Conservation (phyloP, 2,113 vertebrate genomes). For the Psilopsiagon aurifrons region DNA sequence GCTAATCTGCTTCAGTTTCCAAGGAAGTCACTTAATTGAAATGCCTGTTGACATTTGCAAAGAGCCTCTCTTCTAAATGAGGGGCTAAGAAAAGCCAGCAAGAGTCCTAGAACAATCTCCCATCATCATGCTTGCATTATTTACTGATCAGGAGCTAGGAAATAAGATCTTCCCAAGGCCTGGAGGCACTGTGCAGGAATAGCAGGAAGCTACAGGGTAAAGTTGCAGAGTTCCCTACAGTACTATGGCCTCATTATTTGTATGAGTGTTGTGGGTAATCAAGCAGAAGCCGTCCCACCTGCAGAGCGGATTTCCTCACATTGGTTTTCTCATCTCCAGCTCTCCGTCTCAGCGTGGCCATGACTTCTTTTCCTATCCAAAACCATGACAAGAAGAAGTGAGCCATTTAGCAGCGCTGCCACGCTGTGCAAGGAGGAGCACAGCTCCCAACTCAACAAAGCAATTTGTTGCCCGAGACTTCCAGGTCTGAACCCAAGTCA, state of each 20-base stretch:
- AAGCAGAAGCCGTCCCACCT: constrained; percentile 75
- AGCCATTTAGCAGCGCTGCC: not conserved
- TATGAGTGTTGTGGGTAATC: not conserved
- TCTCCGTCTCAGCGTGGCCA: constrained; percentile 81
- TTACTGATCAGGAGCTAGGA: not conserved
- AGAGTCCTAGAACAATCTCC: constrained; percentile 42
- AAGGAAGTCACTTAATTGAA: constrained; percentile 59
- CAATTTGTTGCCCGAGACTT: not conserved
- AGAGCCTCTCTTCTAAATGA: constrained; percentile 57
- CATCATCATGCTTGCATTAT: constrained; percentile 24
- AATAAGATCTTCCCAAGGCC: not conserved
- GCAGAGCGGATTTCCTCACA: constrained; percentile 90
- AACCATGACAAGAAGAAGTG: not conserved
- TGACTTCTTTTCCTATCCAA: constrained; percentile 77
- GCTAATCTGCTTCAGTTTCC: constrained; percentile 20
- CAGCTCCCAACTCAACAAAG: not conserved
- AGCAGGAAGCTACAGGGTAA: constrained; percentile 13
- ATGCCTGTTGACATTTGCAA: constrained; percentile 64
- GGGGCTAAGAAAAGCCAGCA: not conserved
- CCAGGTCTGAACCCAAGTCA: not conserved
- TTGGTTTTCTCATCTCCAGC: constrained; percentile 83
- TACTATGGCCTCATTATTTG: not conserved
- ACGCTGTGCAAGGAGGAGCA: not conserved
- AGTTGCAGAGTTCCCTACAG: not conserved
- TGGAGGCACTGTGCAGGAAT: not conserved